These are phyloP conservation scores for Anhinga anhinga DNA, from an alignment of 2,113 vertebrate genomes.

Conservation along the genomic window DNA sequence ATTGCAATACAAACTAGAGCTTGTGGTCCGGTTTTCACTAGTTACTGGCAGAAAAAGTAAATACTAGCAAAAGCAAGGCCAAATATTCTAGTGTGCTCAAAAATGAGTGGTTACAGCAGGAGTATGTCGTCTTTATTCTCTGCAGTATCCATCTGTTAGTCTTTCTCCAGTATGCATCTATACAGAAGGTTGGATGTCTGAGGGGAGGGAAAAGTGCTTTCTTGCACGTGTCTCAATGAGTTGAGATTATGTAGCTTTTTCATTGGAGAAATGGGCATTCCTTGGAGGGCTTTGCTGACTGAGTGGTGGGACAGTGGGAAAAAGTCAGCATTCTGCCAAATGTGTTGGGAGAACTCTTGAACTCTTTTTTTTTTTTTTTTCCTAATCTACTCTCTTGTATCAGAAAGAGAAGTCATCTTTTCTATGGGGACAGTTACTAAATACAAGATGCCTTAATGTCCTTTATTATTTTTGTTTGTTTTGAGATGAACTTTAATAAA, in stretches of 20 bases:
- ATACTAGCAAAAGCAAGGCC: neutral
- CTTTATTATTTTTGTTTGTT: conserved; percentile 56
- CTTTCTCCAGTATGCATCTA: neutral
- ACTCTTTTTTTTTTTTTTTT: neutral
- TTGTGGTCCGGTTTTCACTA: neutral
- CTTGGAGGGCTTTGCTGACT: neutral
- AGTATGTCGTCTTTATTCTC: neutral
- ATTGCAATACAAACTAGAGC: neutral
- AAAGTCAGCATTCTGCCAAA: neutral
- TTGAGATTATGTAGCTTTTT: neutral
- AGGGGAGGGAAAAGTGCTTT: neutral
- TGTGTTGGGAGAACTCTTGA: neutral
- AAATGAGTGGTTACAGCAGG: neutral
- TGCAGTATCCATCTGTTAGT: neutral
- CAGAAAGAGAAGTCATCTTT: conserved; percentile 38
- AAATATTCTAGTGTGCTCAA: neutral
- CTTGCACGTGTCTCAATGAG: neutral
- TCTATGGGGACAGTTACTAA: conserved; percentile 5
- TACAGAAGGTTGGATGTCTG: neutral
- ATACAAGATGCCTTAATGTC: conserved; percentile 74
- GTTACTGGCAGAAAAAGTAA: neutral
- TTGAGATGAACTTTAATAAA: conserved; percentile 68
- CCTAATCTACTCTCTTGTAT: neutral
- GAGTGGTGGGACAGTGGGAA: neutral
- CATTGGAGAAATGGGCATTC: neutral